These are phyloP conservation scores for Cynodonichthys magdalenae DNA, from an alignment of 2,797 vertebrate species.

Conservation along the genomic window DNA sequence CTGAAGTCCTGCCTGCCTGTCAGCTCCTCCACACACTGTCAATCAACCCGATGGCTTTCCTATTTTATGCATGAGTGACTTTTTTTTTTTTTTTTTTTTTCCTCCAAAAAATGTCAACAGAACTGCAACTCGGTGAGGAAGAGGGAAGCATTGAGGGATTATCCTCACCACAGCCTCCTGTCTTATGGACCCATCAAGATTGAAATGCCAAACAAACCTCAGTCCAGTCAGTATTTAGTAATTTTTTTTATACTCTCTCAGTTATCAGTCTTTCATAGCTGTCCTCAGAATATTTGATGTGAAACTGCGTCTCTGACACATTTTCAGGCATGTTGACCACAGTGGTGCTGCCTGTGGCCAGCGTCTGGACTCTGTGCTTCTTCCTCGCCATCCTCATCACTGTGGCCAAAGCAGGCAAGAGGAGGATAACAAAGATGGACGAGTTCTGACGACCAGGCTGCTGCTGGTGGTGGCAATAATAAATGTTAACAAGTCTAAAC, in stretches of 20 bases:
- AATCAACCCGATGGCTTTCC: no score
- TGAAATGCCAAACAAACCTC: constrained; percentile 52
- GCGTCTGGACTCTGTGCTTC: constrained; percentile 69
- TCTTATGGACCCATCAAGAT: constrained; percentile 81
- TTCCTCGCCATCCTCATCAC: constrained; percentile 74
- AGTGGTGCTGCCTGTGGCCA: constrained; percentile 68
- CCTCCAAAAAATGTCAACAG: constrained; percentile 64
- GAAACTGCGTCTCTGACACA: not conserved
- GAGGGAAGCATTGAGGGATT: constrained; percentile 58
- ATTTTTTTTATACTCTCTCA: not conserved
- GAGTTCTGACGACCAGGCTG: constrained; percentile 12
- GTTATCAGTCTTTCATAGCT: no score
- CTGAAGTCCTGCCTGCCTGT: constrained; percentile 70
- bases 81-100: no score
- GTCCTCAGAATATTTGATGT: not conserved
- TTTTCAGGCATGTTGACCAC: constrained; percentile 60
- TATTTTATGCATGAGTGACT: no score
- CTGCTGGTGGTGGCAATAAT: constrained; percentile 38
- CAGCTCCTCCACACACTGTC: constrained; percentile 33
- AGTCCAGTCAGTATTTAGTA: constrained; percentile 53
- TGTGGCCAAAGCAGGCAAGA: constrained; percentile 71
- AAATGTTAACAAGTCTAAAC: constrained; percentile 33
- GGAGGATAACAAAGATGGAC: constrained; percentile 20
- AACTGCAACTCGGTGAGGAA: constrained; percentile 75
- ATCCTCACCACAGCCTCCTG: constrained; percentile 64